phyloP scores from a whole-genome alignment of 2,797 vertebrate genomes.

The Leontocebus nigricollis region DNA sequence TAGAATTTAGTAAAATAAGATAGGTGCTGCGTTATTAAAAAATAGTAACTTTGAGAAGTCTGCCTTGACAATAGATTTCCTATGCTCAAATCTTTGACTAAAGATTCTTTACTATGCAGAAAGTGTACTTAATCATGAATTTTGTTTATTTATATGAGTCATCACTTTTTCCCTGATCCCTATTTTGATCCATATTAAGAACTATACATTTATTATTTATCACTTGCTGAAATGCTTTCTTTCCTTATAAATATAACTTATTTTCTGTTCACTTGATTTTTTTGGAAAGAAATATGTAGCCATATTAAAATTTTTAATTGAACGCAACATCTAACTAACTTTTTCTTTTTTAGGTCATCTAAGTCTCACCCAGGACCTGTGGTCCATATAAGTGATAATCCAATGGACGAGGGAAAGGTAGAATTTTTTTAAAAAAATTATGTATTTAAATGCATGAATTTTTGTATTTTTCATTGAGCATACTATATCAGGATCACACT shows the following conservation, averaged over 20 bases:
- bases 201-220: not conserved
- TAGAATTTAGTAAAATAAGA: slow-evolving; percentile 30
- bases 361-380: slow-evolving; percentile 98
- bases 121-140: not conserved
- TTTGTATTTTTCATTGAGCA: slow-evolving; percentile 28
- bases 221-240: not conserved
- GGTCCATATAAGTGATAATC: slow-evolving; percentile 99
- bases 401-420: slow-evolving; percentile 99
- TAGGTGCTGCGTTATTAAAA: not conserved
- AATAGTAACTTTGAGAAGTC: not conserved
- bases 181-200: not conserved
- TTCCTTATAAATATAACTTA: not conserved
- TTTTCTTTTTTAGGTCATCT: slow-evolving; percentile 90
- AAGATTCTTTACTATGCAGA: not conserved
- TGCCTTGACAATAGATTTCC: not conserved
- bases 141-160: not conserved
- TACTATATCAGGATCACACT: not conserved
- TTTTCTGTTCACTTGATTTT: slow-evolving; percentile 12
- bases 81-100: not conserved
- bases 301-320: slow-evolving; percentile 16
- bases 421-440: not conserved
- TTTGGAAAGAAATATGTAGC: slow-evolving; percentile 1
- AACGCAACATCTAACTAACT: not conserved
- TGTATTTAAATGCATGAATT: not conserved
- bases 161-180: not conserved